Percentiles rank a stretch among this genome's conserved stretches.
Conservation (phyloP, 2,797 vertebrate species). For the Platalea minor region DNA sequence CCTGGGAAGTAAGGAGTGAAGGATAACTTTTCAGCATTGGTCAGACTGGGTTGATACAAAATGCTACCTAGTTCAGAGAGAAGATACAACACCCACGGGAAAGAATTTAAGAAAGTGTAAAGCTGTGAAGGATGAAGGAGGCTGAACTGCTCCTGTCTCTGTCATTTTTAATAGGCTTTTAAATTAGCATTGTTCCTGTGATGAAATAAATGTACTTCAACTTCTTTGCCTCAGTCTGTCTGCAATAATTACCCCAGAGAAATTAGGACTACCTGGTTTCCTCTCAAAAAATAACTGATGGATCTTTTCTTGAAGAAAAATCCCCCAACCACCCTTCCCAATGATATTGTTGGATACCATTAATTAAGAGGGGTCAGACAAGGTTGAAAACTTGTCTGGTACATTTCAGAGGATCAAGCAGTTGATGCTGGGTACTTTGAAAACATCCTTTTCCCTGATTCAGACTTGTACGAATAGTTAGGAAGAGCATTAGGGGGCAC, state of each 20-base stretch:
- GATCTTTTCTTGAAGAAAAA: background rate
- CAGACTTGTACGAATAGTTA: background rate
- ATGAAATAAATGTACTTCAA: background rate
- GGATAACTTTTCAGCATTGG: background rate
- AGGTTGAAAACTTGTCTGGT: background rate
- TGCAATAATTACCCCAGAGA: slow-evolving; percentile 17
- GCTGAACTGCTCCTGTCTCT: background rate
- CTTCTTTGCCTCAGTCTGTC: background rate
- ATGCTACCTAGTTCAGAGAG: background rate
- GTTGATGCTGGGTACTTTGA: background rate
- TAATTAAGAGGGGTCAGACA: background rate
- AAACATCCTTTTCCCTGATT: background rate
- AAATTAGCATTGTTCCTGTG: slow-evolving; percentile 7
- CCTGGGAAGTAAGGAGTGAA: background rate
- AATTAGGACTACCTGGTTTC: background rate
- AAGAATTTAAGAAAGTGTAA: slow-evolving; percentile 6
- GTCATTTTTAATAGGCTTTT: slow-evolving; percentile 10
- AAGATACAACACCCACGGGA: background rate
- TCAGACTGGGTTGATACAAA: background rate
- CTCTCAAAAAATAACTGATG: background rate
- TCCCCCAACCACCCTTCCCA: background rate
- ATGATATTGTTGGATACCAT: background rate
- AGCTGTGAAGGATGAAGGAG: slow-evolving; percentile 22
- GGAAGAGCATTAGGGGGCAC: slow-evolving; percentile 16
- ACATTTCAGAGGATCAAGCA: background rate